phyloP scores from a whole-genome alignment of 2,888 invertebrate genomes.

The Schrankia costaestrigalis region DNA sequence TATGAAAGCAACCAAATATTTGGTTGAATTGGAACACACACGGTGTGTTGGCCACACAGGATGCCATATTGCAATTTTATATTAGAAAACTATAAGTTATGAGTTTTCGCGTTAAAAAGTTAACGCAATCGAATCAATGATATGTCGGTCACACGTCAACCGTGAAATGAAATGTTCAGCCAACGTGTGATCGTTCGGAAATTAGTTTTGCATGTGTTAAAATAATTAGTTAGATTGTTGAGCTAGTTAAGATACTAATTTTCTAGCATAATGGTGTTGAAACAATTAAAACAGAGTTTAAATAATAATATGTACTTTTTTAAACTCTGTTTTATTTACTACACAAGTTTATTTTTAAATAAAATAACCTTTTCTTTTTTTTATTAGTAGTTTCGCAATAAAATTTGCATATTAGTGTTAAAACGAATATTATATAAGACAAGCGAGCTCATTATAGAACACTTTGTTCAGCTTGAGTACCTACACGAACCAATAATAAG shows the following conservation, averaged over 20 bases:
- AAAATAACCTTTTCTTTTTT: no score
- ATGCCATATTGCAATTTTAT: slow-evolving; percentile 63
- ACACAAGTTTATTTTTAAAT: no score
- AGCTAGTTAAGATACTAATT: background rate
- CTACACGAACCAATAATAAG: no score
- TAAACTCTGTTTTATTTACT: no score
- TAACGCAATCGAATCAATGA: slow-evolving; percentile 61
- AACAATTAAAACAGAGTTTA: no score
- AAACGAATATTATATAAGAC: no score
- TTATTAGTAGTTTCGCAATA: no score
- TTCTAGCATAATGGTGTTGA: slow-evolving; percentile 14
- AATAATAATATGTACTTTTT: no score
- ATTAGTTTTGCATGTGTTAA: slow-evolving; percentile 51
- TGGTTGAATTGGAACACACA: slow-evolving; percentile 60
- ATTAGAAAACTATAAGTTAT: slow-evolving; percentile 58
- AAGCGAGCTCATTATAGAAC: no score
- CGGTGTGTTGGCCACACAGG: slow-evolving; percentile 73
- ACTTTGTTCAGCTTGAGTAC: no score
- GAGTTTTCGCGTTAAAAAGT: slow-evolving; percentile 55
- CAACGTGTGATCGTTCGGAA: slow-evolving; percentile 41
- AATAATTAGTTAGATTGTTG: slow-evolving; percentile 19
- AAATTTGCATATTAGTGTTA: no score
- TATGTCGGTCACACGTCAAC: slow-evolving; percentile 56
- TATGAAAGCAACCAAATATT: slow-evolving; percentile 75
- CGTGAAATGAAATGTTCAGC: slow-evolving; percentile 67